A percentile compares a stretch with the other conserved stretches of the same genome.
Conservation (phyloP, 2,113 vertebrate genomes). For the Catharus minimus region DNA sequence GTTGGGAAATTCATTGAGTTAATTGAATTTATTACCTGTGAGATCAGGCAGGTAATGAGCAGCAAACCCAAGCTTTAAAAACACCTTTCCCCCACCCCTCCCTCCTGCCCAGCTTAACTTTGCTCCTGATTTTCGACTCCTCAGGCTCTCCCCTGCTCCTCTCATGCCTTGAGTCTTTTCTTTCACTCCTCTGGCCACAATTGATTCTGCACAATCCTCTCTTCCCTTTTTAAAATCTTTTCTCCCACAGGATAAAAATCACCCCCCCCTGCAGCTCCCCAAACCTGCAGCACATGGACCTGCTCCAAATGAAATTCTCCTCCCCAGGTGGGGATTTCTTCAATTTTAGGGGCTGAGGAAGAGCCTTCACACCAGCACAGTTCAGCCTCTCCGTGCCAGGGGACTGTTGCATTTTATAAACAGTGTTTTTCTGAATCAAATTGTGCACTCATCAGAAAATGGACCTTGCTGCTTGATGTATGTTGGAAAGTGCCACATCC, state of each 20-base stretch:
- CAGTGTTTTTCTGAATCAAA: neutral
- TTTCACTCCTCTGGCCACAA: neutral
- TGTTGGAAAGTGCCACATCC: neutral
- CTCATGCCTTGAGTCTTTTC: neutral
- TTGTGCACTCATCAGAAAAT: neutral
- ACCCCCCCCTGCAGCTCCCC: neutral
- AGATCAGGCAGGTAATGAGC: neutral
- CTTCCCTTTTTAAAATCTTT: neutral
- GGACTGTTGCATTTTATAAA: neutral
- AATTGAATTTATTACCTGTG: neutral
- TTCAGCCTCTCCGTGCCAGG: neutral
- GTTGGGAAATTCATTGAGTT: neutral
- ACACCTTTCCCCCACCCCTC: neutral
- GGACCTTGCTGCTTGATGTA: neutral
- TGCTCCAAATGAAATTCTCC: rapidly evolving
- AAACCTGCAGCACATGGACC: neutral
- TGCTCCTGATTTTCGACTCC: neutral
- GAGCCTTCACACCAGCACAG: neutral
- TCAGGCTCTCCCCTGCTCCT: neutral
- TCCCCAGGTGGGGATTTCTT: neutral
- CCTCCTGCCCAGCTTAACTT: neutral
- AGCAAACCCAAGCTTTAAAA: neutral
- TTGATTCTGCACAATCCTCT: neutral
- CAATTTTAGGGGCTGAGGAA: neutral
- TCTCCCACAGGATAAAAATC: neutral